These are phyloP conservation scores for Hydrolagus affinis DNA, from an alignment of 2,113 vertebrate species.

Conservation along the genomic window DNA sequence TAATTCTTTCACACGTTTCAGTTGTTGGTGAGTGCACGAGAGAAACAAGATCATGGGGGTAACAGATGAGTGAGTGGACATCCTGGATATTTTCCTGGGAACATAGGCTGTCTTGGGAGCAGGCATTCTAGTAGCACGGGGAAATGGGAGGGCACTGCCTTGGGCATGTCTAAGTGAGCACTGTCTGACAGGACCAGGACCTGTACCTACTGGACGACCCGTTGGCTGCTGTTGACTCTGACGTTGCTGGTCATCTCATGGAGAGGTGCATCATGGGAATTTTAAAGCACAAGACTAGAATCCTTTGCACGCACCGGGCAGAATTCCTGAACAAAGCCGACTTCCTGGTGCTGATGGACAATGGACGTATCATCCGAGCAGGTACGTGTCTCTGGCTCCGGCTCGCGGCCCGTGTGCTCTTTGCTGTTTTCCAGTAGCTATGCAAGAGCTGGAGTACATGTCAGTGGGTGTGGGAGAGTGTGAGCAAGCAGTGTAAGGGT, in stretches of 20 bases:
- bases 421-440: neutral
- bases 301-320: slow-evolving; percentile 85
- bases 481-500: neutral
- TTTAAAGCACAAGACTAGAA: slow-evolving; percentile 72
- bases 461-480: neutral
- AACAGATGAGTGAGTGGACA: too few relatives aligned
- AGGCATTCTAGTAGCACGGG: too few relatives aligned
- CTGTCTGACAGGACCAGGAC: slow-evolving; percentile 69
- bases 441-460: neutral
- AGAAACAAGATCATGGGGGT: too few relatives aligned
- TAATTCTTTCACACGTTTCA: too few relatives aligned
- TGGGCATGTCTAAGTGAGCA: too few relatives aligned
- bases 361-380: slow-evolving; percentile 65
- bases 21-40: too few relatives aligned
- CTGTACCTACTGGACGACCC: slow-evolving; percentile 92
- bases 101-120: too few relatives aligned
- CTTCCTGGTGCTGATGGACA: slow-evolving; percentile 72
- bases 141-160: too few relatives aligned
- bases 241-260: slow-evolving; percentile 85
- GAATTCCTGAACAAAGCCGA: slow-evolving; percentile 78
- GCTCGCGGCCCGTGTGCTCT: neutral
- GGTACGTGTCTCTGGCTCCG: slow-evolving; percentile 50
- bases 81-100: too few relatives aligned
- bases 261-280: slow-evolving; percentile 73
- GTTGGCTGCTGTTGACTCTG: slow-evolving; percentile 81